phyloP scores from a whole-genome alignment of 1,140 invertebrate species.

The Eciton burchellii region DNA sequence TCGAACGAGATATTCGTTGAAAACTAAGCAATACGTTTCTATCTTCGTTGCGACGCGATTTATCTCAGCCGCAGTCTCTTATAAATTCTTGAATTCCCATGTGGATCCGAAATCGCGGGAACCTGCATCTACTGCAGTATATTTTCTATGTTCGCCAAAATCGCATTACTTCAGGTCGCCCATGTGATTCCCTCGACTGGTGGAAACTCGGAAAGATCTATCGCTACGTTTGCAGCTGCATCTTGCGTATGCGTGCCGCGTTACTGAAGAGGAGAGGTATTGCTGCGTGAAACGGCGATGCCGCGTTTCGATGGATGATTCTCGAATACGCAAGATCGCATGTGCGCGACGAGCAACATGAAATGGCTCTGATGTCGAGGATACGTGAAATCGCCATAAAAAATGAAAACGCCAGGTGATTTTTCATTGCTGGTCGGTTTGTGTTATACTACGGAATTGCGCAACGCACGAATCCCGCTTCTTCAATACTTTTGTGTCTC shows the following conservation, averaged over 20 bases:
- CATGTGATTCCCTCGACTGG: conserved; percentile 44
- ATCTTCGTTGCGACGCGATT: conserved; percentile 52
- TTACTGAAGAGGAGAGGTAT: conserved; percentile 11
- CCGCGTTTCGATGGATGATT: conserved; percentile 8
- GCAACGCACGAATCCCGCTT: not conserved
- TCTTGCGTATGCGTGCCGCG: not conserved
- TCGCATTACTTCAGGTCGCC: conserved; percentile 54
- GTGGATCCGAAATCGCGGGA: conserved; percentile 43
- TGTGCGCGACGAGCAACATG: not conserved
- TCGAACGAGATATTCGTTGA: conserved; percentile 29
- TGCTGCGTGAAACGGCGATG: not conserved
- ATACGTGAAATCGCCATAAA: not conserved
- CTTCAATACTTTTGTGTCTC: not conserved
- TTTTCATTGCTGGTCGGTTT: not conserved
- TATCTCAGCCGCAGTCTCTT: conserved; percentile 47
- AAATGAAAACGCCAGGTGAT: not conserved
- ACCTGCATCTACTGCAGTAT: conserved; percentile 42
- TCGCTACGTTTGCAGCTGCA: not conserved
- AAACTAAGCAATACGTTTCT: conserved; percentile 49
- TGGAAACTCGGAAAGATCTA: conserved; percentile 29
- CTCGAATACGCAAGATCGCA: not conserved
- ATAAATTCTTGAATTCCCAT: conserved; percentile 49
- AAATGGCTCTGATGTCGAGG: not conserved
- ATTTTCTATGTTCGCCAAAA: conserved; percentile 45
- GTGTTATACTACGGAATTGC: not conserved